Evolutionary conservation across 1,140 invertebrate species (phyloP), one percentile per base, ranked within the genome.

Genomic region (Manduca sexta): DNA sequence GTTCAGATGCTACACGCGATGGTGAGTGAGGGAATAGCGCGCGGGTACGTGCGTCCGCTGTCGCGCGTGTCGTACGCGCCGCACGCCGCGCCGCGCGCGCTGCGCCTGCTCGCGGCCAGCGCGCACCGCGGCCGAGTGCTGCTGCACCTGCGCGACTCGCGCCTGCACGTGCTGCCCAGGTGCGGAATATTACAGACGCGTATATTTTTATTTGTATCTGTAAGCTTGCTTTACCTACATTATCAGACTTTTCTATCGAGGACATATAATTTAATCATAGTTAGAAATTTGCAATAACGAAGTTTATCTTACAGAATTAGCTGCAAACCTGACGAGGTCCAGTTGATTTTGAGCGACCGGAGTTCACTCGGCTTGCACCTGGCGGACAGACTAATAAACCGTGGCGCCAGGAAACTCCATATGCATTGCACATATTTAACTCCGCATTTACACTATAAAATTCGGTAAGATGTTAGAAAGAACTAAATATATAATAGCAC

Each of bases 11-110:
- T 55, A 3, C 52, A 50, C n/a, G 7, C 0, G 2, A 10, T 45
- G 26, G 7, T 58, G 14, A 49, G 37, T 31, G 46, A 38, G 13
- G 56, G 56, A 12, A 58, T 58, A 7, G 37, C 13, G 1, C 21
- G 17, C 12, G 55, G 55, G 0, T 52, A 26, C 45, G 55, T 57
- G 37, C 43, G 44, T 8, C 54, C 51, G 13, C 29, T 53, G 26
- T 31, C 45, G 7, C 41, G 45, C 3, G 34, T 55, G 12, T 16
- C 42, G 10, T 45, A 35, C 33, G 15, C 33, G 11, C 37, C 47
- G 2, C 29, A 16, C n/a, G 46, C 49, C 2, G 47, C 13, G 1
- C 8, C 42, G 18, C 52, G 52, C 11, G 52, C 52, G 1, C 45
- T 55, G 29, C 17, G 21, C 1, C 43, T 55, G 10, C 13, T 55